Base-by-base conservation (phyloP, 2,797 vertebrate genomes). In the Botia kubotai region DNA sequence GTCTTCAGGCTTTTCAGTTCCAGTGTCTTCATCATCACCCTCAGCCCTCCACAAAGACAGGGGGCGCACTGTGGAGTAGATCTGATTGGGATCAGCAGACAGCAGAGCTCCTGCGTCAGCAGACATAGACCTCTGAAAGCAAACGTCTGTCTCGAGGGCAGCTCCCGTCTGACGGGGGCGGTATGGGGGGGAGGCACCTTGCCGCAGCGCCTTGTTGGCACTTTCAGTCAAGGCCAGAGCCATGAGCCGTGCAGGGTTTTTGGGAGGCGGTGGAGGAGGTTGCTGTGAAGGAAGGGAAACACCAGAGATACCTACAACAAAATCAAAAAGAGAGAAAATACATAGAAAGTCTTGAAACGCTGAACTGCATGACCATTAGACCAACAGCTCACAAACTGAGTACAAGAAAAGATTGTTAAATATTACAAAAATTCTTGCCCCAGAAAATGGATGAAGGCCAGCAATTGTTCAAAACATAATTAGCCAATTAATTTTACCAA, bases 231-330 rank as follows among this genome's bases (percentile, higher is more conserved):
- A 88, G 21, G 92, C 94, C 71, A 95, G 84, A 2, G 94, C 94
- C 94, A 95, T 95, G 60, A 95, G 89, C 1, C 95, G 91, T 10
- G 95, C 94, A n/a, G 95, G 93, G 77, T 95, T 94, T 83, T 95
- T 95, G 7, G 94, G 94, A 0, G 93, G 94, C 0, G 94, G 94
- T 2, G 93, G 93, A 0, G 94, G 94, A 0, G 93, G 94, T 48
- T 94, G 89, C 1, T 94, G 93, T 8, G 91, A 84, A 11, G 91
- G 84, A 26, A 90, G 86, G 2, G 86, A 77, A 16, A 88, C 72
- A 62, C 88, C 87, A 74, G 85, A 87, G 26, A 86, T 63, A 63
- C 80, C 90, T 80, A 83, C 16, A 14, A 79, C 19, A 11, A 63
- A 6, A 58, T 29, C 33, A 4, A 21, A 33, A 21, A 58, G 36